Evolutionary conservation across 1,140 invertebrate species (phyloP).

Genomic region (Drosophila grimshawi): DNA sequence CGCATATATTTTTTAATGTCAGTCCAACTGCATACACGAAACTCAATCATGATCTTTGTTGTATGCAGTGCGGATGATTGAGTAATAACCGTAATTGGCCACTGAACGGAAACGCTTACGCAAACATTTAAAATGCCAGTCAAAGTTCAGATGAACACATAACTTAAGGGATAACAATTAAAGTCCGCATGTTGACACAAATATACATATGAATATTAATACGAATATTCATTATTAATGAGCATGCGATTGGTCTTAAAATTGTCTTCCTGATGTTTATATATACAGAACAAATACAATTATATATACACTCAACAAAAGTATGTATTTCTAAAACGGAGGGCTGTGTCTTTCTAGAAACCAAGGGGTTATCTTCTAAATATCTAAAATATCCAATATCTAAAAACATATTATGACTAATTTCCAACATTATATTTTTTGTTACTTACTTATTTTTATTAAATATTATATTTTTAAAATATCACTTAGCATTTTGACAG

Average conservation of each 20-base stretch:
- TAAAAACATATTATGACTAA: too few relatives aligned
- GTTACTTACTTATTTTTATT: too few relatives aligned
- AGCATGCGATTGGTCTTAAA: background rate
- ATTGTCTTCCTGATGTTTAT: background rate
- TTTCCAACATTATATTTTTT: too few relatives aligned
- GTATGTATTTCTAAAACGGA: too few relatives aligned
- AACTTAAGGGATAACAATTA: background rate
- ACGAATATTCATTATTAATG: background rate
- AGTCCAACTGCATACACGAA: slow-evolving; percentile 57
- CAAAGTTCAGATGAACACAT: background rate
- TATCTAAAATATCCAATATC: too few relatives aligned
- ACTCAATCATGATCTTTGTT: background rate
- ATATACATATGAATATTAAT: background rate
- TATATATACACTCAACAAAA: too few relatives aligned
- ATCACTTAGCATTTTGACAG: too few relatives aligned
- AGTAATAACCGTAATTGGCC: slow-evolving; percentile 24
- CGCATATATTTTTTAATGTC: slow-evolving; percentile 50
- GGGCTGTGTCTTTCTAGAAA: too few relatives aligned
- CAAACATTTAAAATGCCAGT: slow-evolving; percentile 26
- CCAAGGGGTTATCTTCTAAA: too few relatives aligned
- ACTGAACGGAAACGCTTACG: slow-evolving; percentile 34
- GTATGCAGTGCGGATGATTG: slow-evolving; percentile 25
- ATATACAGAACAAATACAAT: too few relatives aligned
- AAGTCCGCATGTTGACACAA: background rate
- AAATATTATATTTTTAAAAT: too few relatives aligned